Evolutionary conservation across 2,797 vertebrate species (phyloP).

Genomic region (Catostomus latipinnis): DNA sequence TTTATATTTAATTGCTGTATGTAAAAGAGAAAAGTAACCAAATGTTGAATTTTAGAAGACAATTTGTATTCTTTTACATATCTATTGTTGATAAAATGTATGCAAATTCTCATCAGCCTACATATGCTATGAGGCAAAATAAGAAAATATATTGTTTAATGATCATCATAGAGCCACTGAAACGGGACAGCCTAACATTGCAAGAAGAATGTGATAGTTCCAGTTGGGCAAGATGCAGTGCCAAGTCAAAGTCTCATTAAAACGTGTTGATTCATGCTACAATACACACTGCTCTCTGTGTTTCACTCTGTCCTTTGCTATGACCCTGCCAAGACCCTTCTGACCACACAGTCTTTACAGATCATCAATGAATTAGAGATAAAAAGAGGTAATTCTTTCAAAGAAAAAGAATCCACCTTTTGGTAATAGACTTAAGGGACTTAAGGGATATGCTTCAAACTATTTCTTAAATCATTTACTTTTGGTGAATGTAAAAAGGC

Average conservation of each 20-base stretch:
- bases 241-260: background rate
- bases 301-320: constrained; percentile 31
- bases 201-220: constrained; percentile 45
- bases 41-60: background rate
- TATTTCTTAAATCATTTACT: background rate
- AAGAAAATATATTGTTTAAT: background rate
- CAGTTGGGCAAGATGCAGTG: constrained; percentile 31
- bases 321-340: background rate
- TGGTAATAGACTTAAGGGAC: background rate
- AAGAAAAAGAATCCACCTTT: background rate
- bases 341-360: background rate
- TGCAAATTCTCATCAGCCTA: background rate
- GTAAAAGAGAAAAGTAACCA: background rate
- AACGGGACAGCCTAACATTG: background rate
- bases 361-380: background rate
- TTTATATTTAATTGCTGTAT: background rate
- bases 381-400: constrained; percentile 8
- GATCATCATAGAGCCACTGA: background rate
- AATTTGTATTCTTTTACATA: too few species aligned
- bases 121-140: background rate
- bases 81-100: background rate
- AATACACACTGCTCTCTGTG: background rate
- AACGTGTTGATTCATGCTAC: constrained; percentile 26
- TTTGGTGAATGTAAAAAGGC: too few species aligned
- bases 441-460: background rate